phyloP scores from a whole-genome alignment of 2,797 vertebrate species.

The Pangasius mekongensis region DNA sequence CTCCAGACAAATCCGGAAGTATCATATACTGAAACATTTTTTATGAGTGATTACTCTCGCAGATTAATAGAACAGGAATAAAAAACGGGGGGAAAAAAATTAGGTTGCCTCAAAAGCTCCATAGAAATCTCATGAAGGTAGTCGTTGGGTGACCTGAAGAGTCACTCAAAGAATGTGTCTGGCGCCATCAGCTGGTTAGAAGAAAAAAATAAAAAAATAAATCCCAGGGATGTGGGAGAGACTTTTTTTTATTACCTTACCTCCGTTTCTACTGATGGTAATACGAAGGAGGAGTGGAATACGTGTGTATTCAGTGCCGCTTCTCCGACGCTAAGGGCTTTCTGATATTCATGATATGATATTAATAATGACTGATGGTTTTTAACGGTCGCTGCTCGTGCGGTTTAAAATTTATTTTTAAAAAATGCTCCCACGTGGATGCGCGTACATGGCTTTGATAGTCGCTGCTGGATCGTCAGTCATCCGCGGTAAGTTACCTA shows the following conservation, averaged over 20 bases:
- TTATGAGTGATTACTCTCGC: not conserved
- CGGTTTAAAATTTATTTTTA: not conserved
- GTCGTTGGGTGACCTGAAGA: not conserved
- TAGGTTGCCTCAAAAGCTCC: not conserved
- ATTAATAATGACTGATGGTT: not conserved
- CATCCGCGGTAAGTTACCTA: not conserved
- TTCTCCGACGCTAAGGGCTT: not conserved
- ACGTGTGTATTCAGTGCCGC: not conserved
- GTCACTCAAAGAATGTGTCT: not conserved
- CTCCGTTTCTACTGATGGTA: not conserved
- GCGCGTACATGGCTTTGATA: not conserved
- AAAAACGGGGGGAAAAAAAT: not conserved
- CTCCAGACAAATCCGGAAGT: not conserved
- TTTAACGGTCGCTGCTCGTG: conserved; percentile 12
- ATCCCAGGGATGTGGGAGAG: not conserved
- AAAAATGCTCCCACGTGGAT: not conserved
- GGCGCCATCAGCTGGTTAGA: conserved; percentile 9
- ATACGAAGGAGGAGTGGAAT: not conserved
- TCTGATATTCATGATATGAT: not conserved
- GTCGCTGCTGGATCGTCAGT: not conserved
- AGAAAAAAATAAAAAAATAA: not conserved
- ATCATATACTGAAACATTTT: not conserved
- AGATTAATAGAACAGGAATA: not conserved
- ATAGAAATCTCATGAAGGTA: not conserved
- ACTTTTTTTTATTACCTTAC: not conserved